These are phyloP conservation scores for Branchellion lobata DNA, from an alignment of 2,888 invertebrate genomes.

Conservation along the genomic window DNA sequence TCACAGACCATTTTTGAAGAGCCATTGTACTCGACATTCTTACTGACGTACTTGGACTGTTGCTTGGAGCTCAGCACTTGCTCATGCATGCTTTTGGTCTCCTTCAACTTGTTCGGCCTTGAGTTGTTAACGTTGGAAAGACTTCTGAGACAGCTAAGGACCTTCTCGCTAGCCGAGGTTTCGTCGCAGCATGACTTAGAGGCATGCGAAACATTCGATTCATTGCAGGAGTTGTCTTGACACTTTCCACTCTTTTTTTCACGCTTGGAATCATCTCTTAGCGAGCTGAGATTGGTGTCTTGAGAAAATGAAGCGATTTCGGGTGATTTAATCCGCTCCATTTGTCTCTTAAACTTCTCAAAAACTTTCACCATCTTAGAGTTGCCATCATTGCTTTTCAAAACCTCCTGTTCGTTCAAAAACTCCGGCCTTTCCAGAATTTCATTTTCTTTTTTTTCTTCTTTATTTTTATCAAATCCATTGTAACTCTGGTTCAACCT, in stretches of 20 bases:
- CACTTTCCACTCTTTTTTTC: no score
- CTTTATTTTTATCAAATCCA: neutral
- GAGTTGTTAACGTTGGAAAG: no score
- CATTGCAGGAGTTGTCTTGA: no score
- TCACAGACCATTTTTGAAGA: no score
- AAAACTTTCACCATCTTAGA: no score
- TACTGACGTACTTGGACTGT: neutral
- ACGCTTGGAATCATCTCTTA: neutral
- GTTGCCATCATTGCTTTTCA: no score
- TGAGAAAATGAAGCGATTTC: no score
- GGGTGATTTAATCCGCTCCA: neutral
- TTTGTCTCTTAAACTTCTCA: slow-evolving; percentile 1
- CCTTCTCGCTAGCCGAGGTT: neutral
- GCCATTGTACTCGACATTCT: neutral
- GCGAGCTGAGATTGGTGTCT: neutral
- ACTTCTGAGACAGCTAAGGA: neutral
- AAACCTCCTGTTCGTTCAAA: no score
- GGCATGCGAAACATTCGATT: no score
- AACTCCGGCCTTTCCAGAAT: no score
- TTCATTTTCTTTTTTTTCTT: neutral
- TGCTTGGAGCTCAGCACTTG: neutral
- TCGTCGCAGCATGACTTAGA: no score
- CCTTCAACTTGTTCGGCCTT: neutral
- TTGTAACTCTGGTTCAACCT: neutral
- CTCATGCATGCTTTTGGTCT: neutral